Evolutionary conservation across 1,140 invertebrate genomes (phyloP).

Genomic region (Chrysoperla carnea): DNA sequence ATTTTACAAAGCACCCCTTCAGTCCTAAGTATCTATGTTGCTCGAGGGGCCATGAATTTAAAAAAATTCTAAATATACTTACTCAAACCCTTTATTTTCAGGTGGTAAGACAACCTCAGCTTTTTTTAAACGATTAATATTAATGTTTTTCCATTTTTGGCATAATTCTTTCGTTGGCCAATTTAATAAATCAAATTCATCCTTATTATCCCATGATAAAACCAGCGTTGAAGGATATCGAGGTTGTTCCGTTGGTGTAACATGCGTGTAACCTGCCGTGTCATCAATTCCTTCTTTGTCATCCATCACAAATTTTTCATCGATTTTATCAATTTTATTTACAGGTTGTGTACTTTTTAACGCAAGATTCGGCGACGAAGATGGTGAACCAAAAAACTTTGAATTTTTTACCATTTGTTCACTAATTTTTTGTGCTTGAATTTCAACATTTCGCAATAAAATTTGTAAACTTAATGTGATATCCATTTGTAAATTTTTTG

Average conservation of each 20-base stretch:
- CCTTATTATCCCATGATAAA: slow-evolving; percentile 6
- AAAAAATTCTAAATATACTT: slow-evolving; percentile 17
- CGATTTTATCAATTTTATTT: too few species aligned
- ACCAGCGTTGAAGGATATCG: slow-evolving; percentile 14
- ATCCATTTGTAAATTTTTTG: slow-evolving; percentile 24
- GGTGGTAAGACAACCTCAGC: slow-evolving; percentile 43
- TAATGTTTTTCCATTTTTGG: slow-evolving; percentile 14
- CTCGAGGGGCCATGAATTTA: too few species aligned
- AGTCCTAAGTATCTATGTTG: too few species aligned
- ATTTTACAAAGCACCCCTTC: too few species aligned
- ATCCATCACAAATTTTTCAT: too few species aligned
- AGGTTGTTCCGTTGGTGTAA: slow-evolving; percentile 3
- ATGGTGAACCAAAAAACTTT: too few species aligned
- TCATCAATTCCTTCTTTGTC: too few species aligned
- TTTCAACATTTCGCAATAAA: slow-evolving; percentile 44
- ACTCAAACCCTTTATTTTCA: slow-evolving; percentile 61
- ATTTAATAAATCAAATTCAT: slow-evolving; percentile 16
- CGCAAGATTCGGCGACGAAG: too few species aligned
- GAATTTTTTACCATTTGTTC: slow-evolving; percentile 8
- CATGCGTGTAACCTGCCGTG: not conserved
- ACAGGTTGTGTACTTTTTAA: too few species aligned
- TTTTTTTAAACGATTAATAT: slow-evolving; percentile 18
- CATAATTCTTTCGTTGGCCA: slow-evolving; percentile 19
- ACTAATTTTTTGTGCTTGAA: slow-evolving; percentile 32
- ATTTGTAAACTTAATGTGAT: slow-evolving; percentile 24